Percentiles rank a stretch among this genome's conserved stretches.
Evolutionary conservation across 2,888 invertebrate species (phyloP).

Genomic region (Himalopsyche japonica): DNA sequence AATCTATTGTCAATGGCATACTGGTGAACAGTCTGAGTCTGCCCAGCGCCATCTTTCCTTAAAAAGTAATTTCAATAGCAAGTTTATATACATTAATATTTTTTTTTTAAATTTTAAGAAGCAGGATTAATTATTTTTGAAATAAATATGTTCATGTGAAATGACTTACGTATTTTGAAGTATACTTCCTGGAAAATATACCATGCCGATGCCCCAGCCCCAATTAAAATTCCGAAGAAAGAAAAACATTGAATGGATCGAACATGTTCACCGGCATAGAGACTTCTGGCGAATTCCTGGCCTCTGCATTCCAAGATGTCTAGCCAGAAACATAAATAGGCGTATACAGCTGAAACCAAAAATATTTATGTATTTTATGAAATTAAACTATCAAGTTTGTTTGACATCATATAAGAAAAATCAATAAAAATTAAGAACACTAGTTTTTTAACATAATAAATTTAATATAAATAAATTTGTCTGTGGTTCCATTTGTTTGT

Average conservation of each 20-base stretch:
- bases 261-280: constrained; percentile 56
- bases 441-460: too few species aligned
- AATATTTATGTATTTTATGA: neutral
- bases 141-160: neutral
- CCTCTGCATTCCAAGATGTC: neutral
- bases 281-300: constrained; percentile 39
- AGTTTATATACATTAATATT: neutral
- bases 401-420: too few species aligned
- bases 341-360: neutral
- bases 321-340: neutral
- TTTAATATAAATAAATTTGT: too few species aligned
- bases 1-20: too few species aligned
- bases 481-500: too few species aligned
- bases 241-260: constrained; percentile 57
- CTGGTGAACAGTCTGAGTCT: too few species aligned
- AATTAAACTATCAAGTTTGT: too few species aligned
- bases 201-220: constrained; percentile 54
- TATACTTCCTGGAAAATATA: constrained; percentile 54
- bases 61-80: too few species aligned
- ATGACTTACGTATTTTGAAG: constrained; percentile 52
- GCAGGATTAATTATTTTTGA: neutral
- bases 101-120: neutral
- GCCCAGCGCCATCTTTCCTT: too few species aligned
- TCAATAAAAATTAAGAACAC: too few species aligned
- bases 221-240: constrained; percentile 55